These are phyloP conservation scores for Serripes groenlandicus DNA, from an alignment of 2,888 invertebrate genomes.

Conservation along the genomic window DNA sequence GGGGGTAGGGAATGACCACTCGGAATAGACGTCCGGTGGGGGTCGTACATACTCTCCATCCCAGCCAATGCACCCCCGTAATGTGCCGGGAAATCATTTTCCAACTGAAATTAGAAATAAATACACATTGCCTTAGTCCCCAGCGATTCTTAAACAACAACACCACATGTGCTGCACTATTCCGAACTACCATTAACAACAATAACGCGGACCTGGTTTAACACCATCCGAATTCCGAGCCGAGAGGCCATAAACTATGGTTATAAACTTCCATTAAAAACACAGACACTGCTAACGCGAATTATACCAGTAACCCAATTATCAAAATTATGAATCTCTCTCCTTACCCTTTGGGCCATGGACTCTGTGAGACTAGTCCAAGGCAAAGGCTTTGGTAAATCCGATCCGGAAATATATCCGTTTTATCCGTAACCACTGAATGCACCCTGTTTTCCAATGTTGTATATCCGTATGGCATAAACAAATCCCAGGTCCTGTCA, in stretches of 20 bases:
- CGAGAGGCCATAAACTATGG: constrained; percentile 59
- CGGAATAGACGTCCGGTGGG: constrained; percentile 75
- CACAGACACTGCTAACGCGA: constrained; percentile 56
- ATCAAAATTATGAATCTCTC: constrained; percentile 58
- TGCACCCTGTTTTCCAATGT: constrained; percentile 63
- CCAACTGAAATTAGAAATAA: constrained; percentile 78
- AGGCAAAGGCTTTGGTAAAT: constrained; percentile 65
- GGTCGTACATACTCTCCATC: constrained; percentile 78
- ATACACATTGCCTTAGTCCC: constrained; percentile 31
- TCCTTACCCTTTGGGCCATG: constrained; percentile 83
- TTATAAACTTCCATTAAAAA: constrained; percentile 70
- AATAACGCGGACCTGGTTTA: constrained; percentile 40
- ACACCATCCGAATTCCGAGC: constrained; percentile 48
- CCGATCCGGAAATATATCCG: constrained; percentile 66
- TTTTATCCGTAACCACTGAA: constrained; percentile 64
- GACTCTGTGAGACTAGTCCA: constrained; percentile 65
- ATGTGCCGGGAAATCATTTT: constrained; percentile 81
- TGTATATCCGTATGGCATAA: constrained; percentile 76
- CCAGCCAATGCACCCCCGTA: constrained; percentile 78
- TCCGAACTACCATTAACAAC: constrained; percentile 37
- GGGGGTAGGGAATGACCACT: constrained; percentile 73
- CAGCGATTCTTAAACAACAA: constrained; percentile 16
- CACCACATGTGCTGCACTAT: constrained; percentile 30
- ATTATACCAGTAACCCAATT: constrained; percentile 58
- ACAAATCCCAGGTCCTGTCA: constrained; percentile 83